These are phyloP conservation scores for Trialeurodes vaporariorum DNA, from an alignment of 1,140 invertebrate genomes.

Conservation along the genomic window DNA sequence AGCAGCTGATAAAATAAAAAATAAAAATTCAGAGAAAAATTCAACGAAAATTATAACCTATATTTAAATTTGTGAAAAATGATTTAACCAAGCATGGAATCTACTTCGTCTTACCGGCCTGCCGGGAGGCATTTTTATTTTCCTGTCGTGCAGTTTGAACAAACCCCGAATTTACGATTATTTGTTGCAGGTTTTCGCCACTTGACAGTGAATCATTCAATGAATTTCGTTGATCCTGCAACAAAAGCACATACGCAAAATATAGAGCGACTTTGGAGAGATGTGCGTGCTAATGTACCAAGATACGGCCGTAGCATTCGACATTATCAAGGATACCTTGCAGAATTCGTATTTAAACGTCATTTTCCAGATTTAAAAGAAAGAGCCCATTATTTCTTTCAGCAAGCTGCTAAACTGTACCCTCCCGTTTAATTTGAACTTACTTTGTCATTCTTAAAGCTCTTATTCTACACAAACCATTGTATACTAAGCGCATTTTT, in stretches of 20 bases:
- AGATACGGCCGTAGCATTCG: not conserved
- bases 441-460: too few species aligned
- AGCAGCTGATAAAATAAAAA: too few species aligned
- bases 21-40: too few species aligned
- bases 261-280: constrained; percentile 16
- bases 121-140: too few species aligned
- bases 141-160: too few species aligned
- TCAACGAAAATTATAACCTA: too few species aligned
- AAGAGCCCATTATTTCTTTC: not conserved
- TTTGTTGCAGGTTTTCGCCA: constrained; percentile 15
- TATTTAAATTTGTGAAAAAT: too few species aligned
- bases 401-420: not conserved
- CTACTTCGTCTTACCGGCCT: too few species aligned
- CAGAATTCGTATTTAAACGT: not conserved
- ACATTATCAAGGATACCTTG: not conserved
- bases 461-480: too few species aligned
- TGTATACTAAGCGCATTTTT: too few species aligned
- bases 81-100: too few species aligned
- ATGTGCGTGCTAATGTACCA: not conserved
- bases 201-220: constrained; percentile 21
- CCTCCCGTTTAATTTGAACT: too few species aligned
- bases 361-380: not conserved
- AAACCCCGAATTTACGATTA: not conserved
- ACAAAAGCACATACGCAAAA: constrained; percentile 18
- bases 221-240: constrained; percentile 23